A percentile compares a stretch with the other conserved stretches of the same genome.
Conservation (phyloP, 2,113 vertebrate species). For the Syrmaticus mikado region DNA sequence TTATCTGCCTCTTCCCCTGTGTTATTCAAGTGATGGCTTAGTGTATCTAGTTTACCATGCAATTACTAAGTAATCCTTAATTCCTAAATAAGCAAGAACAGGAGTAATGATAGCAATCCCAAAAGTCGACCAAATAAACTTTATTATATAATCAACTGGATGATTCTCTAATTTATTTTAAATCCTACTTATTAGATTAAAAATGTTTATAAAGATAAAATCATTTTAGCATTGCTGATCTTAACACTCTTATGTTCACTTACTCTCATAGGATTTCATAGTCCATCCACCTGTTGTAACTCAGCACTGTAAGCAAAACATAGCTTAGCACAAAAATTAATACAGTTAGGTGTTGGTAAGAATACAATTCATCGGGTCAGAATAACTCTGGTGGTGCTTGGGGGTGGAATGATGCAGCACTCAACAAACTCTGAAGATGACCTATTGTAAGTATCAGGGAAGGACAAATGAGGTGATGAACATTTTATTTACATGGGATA, state of each 20-base stretch:
- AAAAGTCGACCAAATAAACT: conserved; percentile 6
- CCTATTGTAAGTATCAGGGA: not conserved
- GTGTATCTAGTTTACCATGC: not conserved
- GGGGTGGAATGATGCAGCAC: not conserved
- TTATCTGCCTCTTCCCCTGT: not conserved
- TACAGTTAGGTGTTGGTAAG: not conserved
- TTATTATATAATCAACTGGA: not conserved
- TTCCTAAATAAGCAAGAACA: conserved; percentile 16
- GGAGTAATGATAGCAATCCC: not conserved
- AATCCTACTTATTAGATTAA: conserved; percentile 12
- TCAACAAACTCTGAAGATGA: conserved; percentile 21
- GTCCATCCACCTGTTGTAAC: conserved; percentile 37
- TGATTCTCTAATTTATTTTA: conserved; percentile 23
- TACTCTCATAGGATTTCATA: not conserved
- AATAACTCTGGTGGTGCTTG: not conserved
- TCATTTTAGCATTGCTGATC: conserved; percentile 7
- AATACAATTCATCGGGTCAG: not conserved
- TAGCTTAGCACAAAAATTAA: not conserved
- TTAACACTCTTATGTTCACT: conserved; percentile 12
- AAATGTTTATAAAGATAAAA: conserved; percentile 1
- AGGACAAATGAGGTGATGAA: not conserved
- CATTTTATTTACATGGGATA: not conserved
- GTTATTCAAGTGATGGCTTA: not conserved
- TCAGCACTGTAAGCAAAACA: conserved; percentile 5
- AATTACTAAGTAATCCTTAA: not conserved